Conservation (phyloP, 2,888 invertebrate species). For the Spisula subtruncata region DNA sequence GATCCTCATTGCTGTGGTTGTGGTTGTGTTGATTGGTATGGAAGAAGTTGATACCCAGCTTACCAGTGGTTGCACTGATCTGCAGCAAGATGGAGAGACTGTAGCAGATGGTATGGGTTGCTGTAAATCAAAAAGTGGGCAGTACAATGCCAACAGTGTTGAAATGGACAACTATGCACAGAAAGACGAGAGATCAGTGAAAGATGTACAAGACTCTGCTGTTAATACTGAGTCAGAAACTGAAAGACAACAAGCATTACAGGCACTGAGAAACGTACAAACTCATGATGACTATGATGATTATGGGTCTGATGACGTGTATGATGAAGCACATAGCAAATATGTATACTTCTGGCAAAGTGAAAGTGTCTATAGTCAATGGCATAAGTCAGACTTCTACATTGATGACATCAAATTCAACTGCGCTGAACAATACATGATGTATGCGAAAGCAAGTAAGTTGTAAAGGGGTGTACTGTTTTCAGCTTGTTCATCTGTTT, state of each 20-base stretch:
- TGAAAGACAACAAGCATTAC: not conserved
- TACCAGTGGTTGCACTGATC: not conserved
- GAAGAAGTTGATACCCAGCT: not conserved
- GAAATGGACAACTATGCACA: not conserved
- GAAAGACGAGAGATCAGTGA: not conserved
- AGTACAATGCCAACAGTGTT: not conserved
- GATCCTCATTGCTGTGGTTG: not conserved
- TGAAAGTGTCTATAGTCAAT: constrained; percentile 83
- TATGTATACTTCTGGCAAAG: constrained; percentile 82
- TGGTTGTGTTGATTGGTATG: not conserved
- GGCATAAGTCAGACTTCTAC: constrained; percentile 74
- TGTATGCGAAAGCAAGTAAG: constrained; percentile 85
- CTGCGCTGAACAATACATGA: constrained; percentile 86
- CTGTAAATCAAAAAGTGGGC: not conserved
- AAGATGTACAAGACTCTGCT: not conserved
- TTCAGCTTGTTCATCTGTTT: no score
- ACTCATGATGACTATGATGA: constrained; percentile 33
- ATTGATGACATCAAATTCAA: constrained; percentile 76
- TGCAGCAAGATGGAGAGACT: not conserved
- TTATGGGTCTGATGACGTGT: not conserved
- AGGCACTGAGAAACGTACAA: constrained; percentile 1
- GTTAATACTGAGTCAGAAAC: not conserved
- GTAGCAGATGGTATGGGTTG: not conserved
- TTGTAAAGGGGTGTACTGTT: no score
- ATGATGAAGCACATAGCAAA: constrained; percentile 47